Evolutionary conservation across 2,113 vertebrate genomes (phyloP).

Genomic region (Oostethus manadensis): DNA sequence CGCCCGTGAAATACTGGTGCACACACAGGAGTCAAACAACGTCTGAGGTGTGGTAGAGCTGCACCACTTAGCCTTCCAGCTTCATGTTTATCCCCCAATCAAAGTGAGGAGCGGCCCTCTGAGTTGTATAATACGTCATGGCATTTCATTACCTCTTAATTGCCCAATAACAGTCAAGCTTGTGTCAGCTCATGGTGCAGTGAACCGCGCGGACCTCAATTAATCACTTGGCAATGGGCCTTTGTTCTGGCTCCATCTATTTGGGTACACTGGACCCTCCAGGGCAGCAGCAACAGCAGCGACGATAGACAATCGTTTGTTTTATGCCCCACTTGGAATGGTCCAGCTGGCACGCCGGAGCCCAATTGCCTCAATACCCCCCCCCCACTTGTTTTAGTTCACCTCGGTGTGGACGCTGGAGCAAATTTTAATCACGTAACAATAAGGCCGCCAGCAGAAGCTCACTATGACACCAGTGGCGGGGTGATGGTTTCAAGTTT

Average conservation of each 20-base stretch:
- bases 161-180: constrained; percentile 59
- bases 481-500: constrained; percentile 27
- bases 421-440: constrained; percentile 15
- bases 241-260: constrained; percentile 52
- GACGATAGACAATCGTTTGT: constrained; percentile 41
- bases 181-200: constrained; percentile 59
- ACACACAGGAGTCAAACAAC: constrained; percentile 30
- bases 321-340: constrained; percentile 56
- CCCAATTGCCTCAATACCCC: constrained; percentile 10
- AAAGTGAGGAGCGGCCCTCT: constrained; percentile 30
- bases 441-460: constrained; percentile 11
- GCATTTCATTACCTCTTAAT: constrained; percentile 60
- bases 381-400: constrained; percentile 15
- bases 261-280: constrained; percentile 40
- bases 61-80: constrained; percentile 25
- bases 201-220: constrained; percentile 58
- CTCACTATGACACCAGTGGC: constrained; percentile 34
- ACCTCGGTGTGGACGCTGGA: constrained; percentile 3
- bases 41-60: constrained; percentile 39
- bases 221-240: constrained; percentile 53
- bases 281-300: constrained; percentile 46
- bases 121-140: constrained; percentile 42
- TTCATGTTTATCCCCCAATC: constrained; percentile 47
- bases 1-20: constrained; percentile 16
- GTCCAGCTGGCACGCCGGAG: constrained; percentile 48